Percentiles rank a stretch among this genome's conserved stretches.
Conservation (phyloP, 2,888 invertebrate genomes). For the Aphidoletes aphidimyza region DNA sequence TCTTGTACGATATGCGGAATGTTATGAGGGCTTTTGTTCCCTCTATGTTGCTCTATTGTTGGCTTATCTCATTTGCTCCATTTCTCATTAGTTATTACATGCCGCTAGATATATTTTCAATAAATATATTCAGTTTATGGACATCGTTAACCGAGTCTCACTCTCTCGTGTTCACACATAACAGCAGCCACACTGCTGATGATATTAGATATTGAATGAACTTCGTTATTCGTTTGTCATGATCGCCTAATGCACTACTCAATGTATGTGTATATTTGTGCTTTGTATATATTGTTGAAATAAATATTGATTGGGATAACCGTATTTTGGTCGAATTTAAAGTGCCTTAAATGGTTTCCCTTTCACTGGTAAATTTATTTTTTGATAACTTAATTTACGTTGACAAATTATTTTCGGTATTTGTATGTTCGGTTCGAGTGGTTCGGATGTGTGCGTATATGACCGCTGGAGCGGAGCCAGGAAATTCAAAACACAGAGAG, state of each 20-base stretch:
- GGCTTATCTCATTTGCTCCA: slow-evolving; percentile 46
- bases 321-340: slow-evolving; percentile 20
- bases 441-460: too few species aligned
- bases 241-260: neutral
- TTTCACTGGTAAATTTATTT: neutral
- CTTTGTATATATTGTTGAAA: neutral
- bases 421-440: neutral
- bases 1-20: neutral
- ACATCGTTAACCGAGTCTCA: neutral
- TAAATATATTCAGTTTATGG: slow-evolving; percentile 37
- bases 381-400: slow-evolving; percentile 46
- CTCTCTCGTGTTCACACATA: neutral
- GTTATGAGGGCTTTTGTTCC: slow-evolving; percentile 35
- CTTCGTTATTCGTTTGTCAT: neutral
- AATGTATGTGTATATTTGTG: neutral
- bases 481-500: neutral
- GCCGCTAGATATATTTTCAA: slow-evolving; percentile 34
- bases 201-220: too few species aligned
- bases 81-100: slow-evolving; percentile 49
- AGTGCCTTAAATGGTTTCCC: slow-evolving; percentile 49
- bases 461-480: slow-evolving; percentile 1
- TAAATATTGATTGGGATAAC: neutral
- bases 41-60: slow-evolving; percentile 2
- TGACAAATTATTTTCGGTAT: slow-evolving; percentile 38
- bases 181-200: neutral